phyloP scores from a whole-genome alignment of 2,797 vertebrate genomes.

The Poeciliopsis presidionis region DNA sequence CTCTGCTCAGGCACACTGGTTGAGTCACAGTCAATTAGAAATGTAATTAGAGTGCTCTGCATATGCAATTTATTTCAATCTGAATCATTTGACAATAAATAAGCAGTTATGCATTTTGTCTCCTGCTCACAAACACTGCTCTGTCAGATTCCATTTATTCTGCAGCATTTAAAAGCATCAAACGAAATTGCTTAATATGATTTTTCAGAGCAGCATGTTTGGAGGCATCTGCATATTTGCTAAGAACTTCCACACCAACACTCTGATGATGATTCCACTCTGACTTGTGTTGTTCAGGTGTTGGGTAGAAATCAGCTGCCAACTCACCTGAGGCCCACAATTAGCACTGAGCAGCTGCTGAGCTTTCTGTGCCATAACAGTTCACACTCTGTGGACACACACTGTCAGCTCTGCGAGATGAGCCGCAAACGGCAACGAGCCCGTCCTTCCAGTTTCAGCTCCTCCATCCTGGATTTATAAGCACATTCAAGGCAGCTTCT shows the following conservation, averaged over 20 bases:
- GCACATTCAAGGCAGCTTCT: slow-evolving; percentile 24
- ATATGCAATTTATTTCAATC: slow-evolving; percentile 51
- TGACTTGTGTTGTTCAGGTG: slow-evolving; percentile 66
- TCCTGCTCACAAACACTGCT: slow-evolving; percentile 17
- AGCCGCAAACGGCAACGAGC: slow-evolving; percentile 43
- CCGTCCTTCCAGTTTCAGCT: slow-evolving; percentile 24
- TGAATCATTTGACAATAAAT: slow-evolving; percentile 55
- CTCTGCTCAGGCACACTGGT: slow-evolving; percentile 22
- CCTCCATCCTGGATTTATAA: slow-evolving; percentile 31
- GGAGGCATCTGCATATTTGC: slow-evolving; percentile 10
- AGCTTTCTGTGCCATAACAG: slow-evolving; percentile 70
- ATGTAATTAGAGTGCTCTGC: slow-evolving; percentile 48
- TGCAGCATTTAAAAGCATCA: background rate
- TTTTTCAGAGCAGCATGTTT: slow-evolving; percentile 2
- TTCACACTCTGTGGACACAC: slow-evolving; percentile 68
- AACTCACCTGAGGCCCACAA: slow-evolving; percentile 79
- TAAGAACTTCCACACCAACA: slow-evolving; percentile 13
- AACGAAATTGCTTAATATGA: slow-evolving; percentile 22
- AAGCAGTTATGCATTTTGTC: slow-evolving; percentile 44
- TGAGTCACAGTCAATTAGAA: slow-evolving; percentile 62
- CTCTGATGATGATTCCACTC: slow-evolving; percentile 47
- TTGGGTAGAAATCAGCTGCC: slow-evolving; percentile 70
- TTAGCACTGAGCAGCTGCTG: slow-evolving; percentile 77
- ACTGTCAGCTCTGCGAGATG: slow-evolving; percentile 61
- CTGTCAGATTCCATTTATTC: slow-evolving; percentile 40